phyloP scores from a whole-genome alignment of 2,797 vertebrate species.

The Acanthiza pusilla region DNA sequence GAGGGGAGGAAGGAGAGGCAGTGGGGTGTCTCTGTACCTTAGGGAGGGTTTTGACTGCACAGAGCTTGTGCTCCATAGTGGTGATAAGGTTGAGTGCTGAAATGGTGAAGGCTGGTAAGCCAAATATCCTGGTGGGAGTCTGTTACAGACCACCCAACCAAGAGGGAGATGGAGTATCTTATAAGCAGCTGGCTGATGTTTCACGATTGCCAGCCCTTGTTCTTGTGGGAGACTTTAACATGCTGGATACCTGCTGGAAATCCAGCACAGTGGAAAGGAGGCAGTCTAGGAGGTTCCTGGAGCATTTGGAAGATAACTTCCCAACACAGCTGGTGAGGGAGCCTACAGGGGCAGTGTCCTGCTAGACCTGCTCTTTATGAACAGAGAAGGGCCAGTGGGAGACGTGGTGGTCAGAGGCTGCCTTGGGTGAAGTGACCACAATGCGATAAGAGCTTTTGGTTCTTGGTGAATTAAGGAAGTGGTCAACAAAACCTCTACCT shows the following conservation, averaged over 20 bases:
- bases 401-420: background rate
- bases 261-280: too few relatives aligned
- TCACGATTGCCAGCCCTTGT: rapidly evolving
- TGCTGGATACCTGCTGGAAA: background rate
- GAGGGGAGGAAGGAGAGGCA: background rate
- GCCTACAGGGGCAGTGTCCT: background rate
- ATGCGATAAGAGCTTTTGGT: rapidly evolving
- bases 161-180: background rate
- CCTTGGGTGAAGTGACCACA: background rate
- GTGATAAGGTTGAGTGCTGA: background rate
- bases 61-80: background rate
- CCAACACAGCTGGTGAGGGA: background rate
- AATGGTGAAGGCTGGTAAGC: background rate
- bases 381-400: background rate
- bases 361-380: background rate
- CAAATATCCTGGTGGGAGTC: background rate
- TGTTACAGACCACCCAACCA: background rate
- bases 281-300: too few relatives aligned
- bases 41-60: background rate
- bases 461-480: background rate
- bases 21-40: background rate
- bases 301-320: too few relatives aligned
- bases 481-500: background rate
- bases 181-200: background rate
- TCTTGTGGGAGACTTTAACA: background rate